Evolutionary conservation across 1,140 invertebrate species (phyloP).

Genomic region (Drosophila kepulauana): DNA sequence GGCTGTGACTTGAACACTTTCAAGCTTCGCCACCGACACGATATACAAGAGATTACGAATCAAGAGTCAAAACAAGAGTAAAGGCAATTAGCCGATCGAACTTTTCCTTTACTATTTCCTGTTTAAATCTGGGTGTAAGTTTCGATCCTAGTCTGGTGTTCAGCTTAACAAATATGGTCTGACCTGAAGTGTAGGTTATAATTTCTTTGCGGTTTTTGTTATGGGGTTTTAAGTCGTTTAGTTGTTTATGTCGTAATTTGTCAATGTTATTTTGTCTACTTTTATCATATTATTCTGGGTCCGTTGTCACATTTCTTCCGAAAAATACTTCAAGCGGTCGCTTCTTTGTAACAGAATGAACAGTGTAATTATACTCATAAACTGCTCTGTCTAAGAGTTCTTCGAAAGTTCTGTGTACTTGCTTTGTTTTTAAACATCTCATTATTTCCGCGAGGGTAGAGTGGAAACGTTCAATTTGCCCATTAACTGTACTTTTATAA

Average conservation of each 20-base stretch:
- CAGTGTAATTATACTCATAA: conserved; percentile 35
- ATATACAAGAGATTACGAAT: too few species aligned
- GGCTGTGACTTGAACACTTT: too few species aligned
- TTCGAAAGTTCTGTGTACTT: conserved; percentile 1
- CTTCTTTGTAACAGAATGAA: conserved; percentile 40
- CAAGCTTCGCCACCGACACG: too few species aligned
- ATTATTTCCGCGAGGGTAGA: conserved; percentile 16
- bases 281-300: conserved; percentile 31
- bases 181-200: conserved; percentile 15
- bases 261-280: conserved; percentile 21
- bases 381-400: conserved; percentile 7
- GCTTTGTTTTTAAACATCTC: conserved; percentile 29
- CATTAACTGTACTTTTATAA: conserved; percentile 24
- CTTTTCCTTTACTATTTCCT: conserved; percentile 34
- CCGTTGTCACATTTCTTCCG: conserved; percentile 16
- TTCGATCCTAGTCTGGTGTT: conserved; percentile 39
- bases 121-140: conserved; percentile 11
- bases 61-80: too few species aligned
- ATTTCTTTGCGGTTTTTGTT: conserved; percentile 22
- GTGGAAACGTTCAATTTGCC: conserved; percentile 42
- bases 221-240: conserved; percentile 16
- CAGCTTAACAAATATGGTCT: conserved; percentile 22
- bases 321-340: conserved; percentile 35
- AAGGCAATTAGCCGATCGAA: too few species aligned
- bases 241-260: conserved; percentile 26